Conservation (phyloP, 2,797 vertebrate species). For the Coendou prehensilis region DNA sequence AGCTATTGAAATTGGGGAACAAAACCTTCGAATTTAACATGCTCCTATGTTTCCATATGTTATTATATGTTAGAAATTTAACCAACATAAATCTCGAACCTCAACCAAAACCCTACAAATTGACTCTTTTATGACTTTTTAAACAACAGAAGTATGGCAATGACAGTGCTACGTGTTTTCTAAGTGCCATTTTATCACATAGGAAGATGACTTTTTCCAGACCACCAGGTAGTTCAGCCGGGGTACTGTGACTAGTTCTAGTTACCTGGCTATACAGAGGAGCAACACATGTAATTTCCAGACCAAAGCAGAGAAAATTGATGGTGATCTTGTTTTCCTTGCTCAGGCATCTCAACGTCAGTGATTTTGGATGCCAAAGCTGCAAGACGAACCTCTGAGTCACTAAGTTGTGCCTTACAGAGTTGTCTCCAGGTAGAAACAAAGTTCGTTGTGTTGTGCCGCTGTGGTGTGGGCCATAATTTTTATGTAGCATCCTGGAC, state of each 20-base stretch:
- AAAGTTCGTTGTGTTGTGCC: background rate
- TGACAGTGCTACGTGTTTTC: background rate
- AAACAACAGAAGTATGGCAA: background rate
- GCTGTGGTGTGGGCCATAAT: background rate
- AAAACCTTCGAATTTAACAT: constrained; percentile 34
- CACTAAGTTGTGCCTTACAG: background rate
- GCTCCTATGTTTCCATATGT: background rate
- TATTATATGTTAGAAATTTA: constrained; percentile 11
- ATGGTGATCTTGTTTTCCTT: background rate
- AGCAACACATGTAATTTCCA: constrained; percentile 19
- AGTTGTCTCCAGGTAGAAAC: background rate
- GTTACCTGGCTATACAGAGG: background rate
- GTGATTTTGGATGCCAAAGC: background rate
- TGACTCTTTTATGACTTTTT: background rate
- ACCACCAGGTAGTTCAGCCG: background rate
- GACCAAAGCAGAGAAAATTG: background rate
- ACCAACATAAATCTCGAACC: background rate
- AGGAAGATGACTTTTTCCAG: constrained; percentile 24
- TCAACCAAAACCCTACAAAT: background rate
- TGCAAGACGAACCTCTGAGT: background rate
- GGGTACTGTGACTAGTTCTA: background rate
- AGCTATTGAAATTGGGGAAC: background rate
- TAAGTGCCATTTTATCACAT: background rate
- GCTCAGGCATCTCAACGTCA: background rate
- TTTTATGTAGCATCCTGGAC: background rate